Evolutionary conservation across 2,797 vertebrate genomes (phyloP).

Genomic region (Coilia nasus): DNA sequence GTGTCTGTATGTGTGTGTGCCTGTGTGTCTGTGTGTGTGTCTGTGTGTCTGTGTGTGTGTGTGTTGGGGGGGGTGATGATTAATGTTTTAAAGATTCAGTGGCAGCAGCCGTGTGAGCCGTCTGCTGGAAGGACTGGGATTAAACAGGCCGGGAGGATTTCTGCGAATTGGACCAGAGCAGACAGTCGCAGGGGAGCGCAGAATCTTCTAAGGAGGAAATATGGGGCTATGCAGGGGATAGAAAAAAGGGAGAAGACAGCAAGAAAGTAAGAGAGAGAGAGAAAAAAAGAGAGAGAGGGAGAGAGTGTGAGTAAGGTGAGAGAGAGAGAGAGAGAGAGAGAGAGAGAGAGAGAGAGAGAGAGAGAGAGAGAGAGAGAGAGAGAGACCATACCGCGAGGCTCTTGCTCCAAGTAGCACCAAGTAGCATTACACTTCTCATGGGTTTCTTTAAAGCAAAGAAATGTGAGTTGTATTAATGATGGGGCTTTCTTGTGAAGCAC

Average conservation of each 20-base stretch:
- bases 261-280: neutral
- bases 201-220: slow-evolving; percentile 59
- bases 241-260: slow-evolving; percentile 30
- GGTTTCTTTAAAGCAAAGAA: slow-evolving; percentile 57
- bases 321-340: no score
- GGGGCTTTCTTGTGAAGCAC: slow-evolving; percentile 53
- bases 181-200: slow-evolving; percentile 64
- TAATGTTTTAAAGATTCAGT: slow-evolving; percentile 46
- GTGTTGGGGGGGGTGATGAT: slow-evolving; percentile 28
- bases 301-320: neutral
- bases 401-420: slow-evolving; percentile 49
- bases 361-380: slow-evolving; percentile 22
- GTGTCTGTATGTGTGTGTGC: neutral
- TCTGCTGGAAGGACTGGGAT: slow-evolving; percentile 35
- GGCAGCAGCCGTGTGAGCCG: slow-evolving; percentile 17
- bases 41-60: neutral
- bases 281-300: slow-evolving; percentile 21
- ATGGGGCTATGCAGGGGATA: slow-evolving; percentile 51
- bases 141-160: slow-evolving; percentile 47
- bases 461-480: slow-evolving; percentile 67
- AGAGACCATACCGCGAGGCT: slow-evolving; percentile 42
- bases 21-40: neutral
- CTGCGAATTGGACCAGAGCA: slow-evolving; percentile 64
- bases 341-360: neutral
- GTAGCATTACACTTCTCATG: slow-evolving; percentile 55